Percentiles rank a stretch among this genome's conserved stretches.
Conservation (phyloP, 1,140 invertebrate species). For the Cherax destructor region DNA sequence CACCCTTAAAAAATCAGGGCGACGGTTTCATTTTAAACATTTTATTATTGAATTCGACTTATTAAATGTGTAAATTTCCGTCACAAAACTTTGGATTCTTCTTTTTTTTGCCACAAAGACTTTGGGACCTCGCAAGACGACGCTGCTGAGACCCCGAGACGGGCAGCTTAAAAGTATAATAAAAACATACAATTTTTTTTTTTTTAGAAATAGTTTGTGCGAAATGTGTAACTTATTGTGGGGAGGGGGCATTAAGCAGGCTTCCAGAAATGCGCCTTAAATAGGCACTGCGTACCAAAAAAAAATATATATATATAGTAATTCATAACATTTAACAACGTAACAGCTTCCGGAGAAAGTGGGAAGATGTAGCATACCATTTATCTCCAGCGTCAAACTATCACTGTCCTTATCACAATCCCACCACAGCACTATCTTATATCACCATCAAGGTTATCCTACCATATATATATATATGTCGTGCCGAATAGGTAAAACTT, state of each 20-base stretch:
- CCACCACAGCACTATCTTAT: no score
- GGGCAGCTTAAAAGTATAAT: neutral
- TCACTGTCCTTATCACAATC: no score
- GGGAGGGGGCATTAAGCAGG: slow-evolving; percentile 14
- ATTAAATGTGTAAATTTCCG: neutral
- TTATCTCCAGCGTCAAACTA: no score
- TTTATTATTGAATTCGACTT: neutral
- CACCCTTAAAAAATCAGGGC: neutral
- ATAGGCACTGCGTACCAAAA: neutral
- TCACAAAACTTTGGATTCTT: slow-evolving; percentile 26
- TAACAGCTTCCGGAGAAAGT: no score
- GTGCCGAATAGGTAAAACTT: no score
- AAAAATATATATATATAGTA: neutral
- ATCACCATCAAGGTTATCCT: no score
- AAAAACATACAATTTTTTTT: neutral
- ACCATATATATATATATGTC: no score
- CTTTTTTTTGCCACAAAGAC: neutral
- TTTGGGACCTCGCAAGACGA: neutral
- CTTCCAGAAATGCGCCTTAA: neutral
- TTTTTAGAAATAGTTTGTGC: slow-evolving; percentile 28
- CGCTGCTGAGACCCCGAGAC: neutral
- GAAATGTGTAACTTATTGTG: slow-evolving; percentile 29
- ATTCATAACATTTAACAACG: no score
- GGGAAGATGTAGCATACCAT: no score
- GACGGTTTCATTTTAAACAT: no score